A percentile compares a stretch with the other conserved stretches of the same genome.
Evolutionary conservation across 1,140 invertebrate species (phyloP).

Genomic region (Trypoxylus dichotomus): DNA sequence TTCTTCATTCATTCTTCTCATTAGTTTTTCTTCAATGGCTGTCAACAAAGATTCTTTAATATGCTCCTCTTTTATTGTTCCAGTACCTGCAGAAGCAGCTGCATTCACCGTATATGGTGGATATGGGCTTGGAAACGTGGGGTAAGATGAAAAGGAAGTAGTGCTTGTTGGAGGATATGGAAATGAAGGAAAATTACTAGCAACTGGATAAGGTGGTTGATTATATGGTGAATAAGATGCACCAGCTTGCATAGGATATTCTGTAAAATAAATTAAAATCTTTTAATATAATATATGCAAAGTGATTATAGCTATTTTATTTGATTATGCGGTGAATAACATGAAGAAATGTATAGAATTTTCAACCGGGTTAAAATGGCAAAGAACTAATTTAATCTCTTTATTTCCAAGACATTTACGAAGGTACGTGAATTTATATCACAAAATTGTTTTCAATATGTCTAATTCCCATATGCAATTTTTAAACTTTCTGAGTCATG

Average conservation of each 20-base stretch:
- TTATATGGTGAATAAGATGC: not conserved
- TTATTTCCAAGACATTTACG: no score
- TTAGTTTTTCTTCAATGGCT: slow-evolving; percentile 93
- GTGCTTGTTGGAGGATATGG: slow-evolving; percentile 21
- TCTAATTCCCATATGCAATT: no score
- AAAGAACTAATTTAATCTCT: no score
- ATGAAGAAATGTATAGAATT: no score
- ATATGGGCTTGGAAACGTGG: slow-evolving; percentile 51
- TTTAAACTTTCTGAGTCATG: no score
- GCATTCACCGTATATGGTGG: slow-evolving; percentile 49
- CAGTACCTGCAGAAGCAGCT: slow-evolving; percentile 57
- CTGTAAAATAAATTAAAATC: not conserved
- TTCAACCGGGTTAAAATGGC: no score
- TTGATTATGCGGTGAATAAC: no score
- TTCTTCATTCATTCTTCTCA: slow-evolving; percentile 83
- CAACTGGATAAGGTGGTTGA: not conserved
- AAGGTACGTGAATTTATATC: no score
- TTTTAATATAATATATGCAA: no score
- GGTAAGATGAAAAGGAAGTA: slow-evolving; percentile 36
- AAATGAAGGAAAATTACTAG: not conserved
- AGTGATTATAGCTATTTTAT: no score
- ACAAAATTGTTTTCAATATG: no score
- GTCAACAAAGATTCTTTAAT: slow-evolving; percentile 91
- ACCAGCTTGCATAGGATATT: not conserved
- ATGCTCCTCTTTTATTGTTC: slow-evolving; percentile 93